A percentile compares a stretch with the other conserved stretches of the same genome.
These are phyloP conservation scores for Halichondria panicea DNA, from an alignment of 37 sponge, comb jelly and placozoan species.

Conservation along the genomic window DNA sequence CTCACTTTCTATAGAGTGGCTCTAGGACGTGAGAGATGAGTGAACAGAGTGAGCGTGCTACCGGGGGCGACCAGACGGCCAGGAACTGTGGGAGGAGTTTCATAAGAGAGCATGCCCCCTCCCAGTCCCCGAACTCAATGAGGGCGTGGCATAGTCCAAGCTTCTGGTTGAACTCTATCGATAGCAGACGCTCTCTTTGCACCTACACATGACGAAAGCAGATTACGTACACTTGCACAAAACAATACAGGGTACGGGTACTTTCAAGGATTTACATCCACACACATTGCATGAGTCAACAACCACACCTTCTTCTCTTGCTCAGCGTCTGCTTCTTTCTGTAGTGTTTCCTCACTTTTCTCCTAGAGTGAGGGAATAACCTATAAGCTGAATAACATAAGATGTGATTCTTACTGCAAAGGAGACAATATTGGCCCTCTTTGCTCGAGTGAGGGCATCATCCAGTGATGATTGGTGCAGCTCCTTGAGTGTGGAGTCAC, in stretches of 20 bases:
- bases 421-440: conserved; percentile 64
- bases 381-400: neutral
- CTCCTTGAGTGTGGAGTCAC: conserved; percentile 46
- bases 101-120: conserved; percentile 42
- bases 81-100: conserved; percentile 67
- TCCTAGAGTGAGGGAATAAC: conserved; percentile 20
- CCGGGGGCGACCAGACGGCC: conserved; percentile 38
- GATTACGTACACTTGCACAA: neutral
- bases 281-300: neutral
- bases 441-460: conserved; percentile 56
- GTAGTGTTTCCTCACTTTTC: conserved; percentile 48
- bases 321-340: conserved; percentile 24
- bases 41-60: conserved; percentile 40
- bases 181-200: neutral
- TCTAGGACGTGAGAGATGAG: conserved; percentile 70
- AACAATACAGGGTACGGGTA: neutral
- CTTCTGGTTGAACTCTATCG: conserved; percentile 78
- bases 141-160: conserved; percentile 78
- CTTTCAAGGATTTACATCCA: neutral
- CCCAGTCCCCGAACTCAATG: conserved; percentile 74
- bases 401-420: conserved; percentile 45
- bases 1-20: conserved; percentile 79
- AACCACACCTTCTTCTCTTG: conserved; percentile 37
- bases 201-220: conserved; percentile 16
- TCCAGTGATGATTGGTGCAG: conserved; percentile 40